phyloP scores from a whole-genome alignment of 2,888 invertebrate species.

The Pammene fasciana region DNA sequence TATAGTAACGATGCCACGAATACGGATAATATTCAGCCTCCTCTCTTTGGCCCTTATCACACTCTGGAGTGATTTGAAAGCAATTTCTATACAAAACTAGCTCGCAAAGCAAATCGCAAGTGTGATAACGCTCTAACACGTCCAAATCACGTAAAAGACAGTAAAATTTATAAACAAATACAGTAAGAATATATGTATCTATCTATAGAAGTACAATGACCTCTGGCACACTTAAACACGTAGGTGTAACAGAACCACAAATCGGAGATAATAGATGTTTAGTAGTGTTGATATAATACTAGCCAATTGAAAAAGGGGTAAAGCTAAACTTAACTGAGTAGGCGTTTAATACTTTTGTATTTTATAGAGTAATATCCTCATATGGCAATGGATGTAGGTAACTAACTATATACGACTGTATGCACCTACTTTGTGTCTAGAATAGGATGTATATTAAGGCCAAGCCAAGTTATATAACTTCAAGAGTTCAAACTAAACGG shows the following conservation, averaged over 20 bases:
- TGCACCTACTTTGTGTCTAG: background rate
- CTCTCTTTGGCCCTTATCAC: too few species aligned
- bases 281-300: conserved; percentile 30
- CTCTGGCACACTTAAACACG: conserved; percentile 24
- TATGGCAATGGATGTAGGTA: conserved; percentile 19
- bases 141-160: too few species aligned
- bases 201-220: conserved; percentile 4
- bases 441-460: conserved; percentile 4
- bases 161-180: too few species aligned
- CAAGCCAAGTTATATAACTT: background rate
- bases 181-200: background rate
- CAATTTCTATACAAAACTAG: too few species aligned
- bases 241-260: conserved; percentile 24
- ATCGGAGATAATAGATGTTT: conserved; percentile 34
- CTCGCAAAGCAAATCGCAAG: too few species aligned
- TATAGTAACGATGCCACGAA: too few species aligned
- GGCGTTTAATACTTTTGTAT: conserved; percentile 5
- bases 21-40: too few species aligned
- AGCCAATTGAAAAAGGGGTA: background rate
- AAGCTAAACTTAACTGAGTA: background rate
- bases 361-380: background rate
- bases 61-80: too few species aligned
- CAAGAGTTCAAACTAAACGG: background rate
- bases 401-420: background rate
- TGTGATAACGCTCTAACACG: too few species aligned